A percentile compares a stretch with the other conserved stretches of the same genome.
Conservation (phyloP, 2,113 vertebrate genomes). For the Pachycephala philippinensis region DNA sequence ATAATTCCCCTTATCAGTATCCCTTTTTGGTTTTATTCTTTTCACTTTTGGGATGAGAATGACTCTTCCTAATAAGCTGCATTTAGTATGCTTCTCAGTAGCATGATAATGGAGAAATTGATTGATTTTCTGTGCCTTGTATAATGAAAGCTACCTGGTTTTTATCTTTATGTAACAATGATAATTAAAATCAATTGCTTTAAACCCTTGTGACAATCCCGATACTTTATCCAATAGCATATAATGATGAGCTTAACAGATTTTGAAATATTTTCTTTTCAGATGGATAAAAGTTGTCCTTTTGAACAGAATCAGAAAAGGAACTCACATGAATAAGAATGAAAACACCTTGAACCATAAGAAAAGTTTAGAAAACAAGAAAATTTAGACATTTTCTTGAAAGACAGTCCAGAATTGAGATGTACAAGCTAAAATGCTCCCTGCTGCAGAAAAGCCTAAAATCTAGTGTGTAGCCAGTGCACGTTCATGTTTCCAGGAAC, state of each 20-base stretch:
- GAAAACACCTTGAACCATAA: background rate
- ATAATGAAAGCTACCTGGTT: background rate
- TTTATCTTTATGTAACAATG: background rate
- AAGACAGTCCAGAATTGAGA: background rate
- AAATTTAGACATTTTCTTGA: background rate
- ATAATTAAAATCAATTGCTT: background rate
- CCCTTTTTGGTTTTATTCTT: background rate
- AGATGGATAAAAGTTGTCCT: background rate
- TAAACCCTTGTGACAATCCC: background rate
- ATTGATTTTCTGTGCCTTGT: background rate
- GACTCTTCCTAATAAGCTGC: background rate
- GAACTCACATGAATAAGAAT: background rate
- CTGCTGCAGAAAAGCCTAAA: background rate
- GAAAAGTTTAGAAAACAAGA: background rate
- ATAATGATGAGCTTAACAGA: background rate
- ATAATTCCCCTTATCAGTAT: background rate
- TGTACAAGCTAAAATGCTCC: background rate
- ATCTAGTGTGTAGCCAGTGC: fast-evolving
- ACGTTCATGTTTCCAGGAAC: background rate
- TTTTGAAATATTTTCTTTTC: background rate
- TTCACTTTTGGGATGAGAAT: background rate
- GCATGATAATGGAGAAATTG: background rate
- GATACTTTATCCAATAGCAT: background rate
- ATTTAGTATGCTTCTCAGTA: background rate
- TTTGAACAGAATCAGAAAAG: background rate